These are phyloP conservation scores for Machimus rusticus DNA, from an alignment of 2,888 invertebrate species.

Conservation along the genomic window DNA sequence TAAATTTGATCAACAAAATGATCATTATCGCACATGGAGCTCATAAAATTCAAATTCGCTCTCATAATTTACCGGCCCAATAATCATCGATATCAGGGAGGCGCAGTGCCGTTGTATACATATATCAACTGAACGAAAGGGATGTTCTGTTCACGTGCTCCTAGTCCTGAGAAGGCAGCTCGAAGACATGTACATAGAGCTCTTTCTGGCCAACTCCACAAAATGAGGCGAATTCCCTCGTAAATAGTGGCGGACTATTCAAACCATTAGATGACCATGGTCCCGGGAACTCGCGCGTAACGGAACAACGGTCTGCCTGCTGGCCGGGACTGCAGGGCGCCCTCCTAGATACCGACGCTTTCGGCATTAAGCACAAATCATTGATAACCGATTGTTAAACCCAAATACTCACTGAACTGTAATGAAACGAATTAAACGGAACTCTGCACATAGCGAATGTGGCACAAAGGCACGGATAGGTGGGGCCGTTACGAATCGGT, in stretches of 20 bases:
- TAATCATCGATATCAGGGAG: not conserved
- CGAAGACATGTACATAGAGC: not conserved
- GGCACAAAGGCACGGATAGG: slow-evolving; percentile 39
- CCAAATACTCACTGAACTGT: slow-evolving; percentile 60
- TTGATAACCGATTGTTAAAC: slow-evolving; percentile 59
- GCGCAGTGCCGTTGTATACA: not conserved
- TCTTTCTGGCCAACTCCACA: not conserved
- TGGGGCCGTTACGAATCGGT: slow-evolving; percentile 43
- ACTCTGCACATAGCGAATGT: slow-evolving; percentile 50
- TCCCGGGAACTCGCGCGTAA: slow-evolving; percentile 42
- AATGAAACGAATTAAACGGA: slow-evolving; percentile 59
- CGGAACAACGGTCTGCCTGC: slow-evolving; percentile 24
- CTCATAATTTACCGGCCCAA: slow-evolving; percentile 40
- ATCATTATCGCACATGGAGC: slow-evolving; percentile 43
- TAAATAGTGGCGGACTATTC: slow-evolving; percentile 2
- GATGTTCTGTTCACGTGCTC: not conserved
- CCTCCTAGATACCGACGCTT: slow-evolving; percentile 45
- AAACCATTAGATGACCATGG: slow-evolving; percentile 11
- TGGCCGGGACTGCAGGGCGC: slow-evolving; percentile 15
- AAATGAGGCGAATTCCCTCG: not conserved
- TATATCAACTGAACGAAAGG: not conserved
- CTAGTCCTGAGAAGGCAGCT: not conserved
- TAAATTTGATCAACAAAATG: slow-evolving; percentile 35
- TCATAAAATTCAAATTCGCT: slow-evolving; percentile 46
- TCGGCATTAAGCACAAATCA: slow-evolving; percentile 56